These are phyloP conservation scores for Drosophila niveifrons DNA, from an alignment of 2,888 invertebrate genomes.

Conservation along the genomic window DNA sequence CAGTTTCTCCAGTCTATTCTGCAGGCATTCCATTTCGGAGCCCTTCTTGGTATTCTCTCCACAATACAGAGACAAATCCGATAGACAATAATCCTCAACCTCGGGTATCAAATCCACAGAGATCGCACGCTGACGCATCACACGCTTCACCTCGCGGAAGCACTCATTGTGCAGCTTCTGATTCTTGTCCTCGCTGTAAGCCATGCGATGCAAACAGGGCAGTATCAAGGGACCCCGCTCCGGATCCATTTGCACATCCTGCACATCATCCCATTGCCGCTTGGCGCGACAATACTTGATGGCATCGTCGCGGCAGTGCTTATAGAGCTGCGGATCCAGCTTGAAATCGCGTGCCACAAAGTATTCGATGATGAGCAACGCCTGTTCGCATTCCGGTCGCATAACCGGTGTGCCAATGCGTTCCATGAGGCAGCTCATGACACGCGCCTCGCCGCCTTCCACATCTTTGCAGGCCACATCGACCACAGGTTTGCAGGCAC, in stretches of 20 bases:
- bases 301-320: conserved; percentile 95
- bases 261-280: conserved; percentile 90
- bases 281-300: conserved; percentile 92
- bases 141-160: conserved; percentile 91
- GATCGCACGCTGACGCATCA: conserved; percentile 96
- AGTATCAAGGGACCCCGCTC: conserved; percentile 93
- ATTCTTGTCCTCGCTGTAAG: conserved; percentile 86
- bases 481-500: conserved; percentile 94
- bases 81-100: conserved; percentile 95
- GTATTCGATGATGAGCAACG: conserved; percentile 97
- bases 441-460: conserved; percentile 91
- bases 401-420: conserved; percentile 93
- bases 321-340: conserved; percentile 94
- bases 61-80: conserved; percentile 93
- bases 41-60: conserved; percentile 94
- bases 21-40: conserved; percentile 96
- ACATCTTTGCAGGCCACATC: conserved; percentile 91
- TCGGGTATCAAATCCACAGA: conserved; percentile 97
- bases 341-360: conserved; percentile 98
- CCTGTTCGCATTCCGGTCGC: conserved; percentile 95
- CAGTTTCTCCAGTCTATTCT: conserved; percentile 91
- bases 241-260: conserved; percentile 88
- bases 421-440: conserved; percentile 97
- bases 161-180: conserved; percentile 88
- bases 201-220: conserved; percentile 94